Evolutionary conservation across 2,797 vertebrate genomes (phyloP).

Genomic region (Tympanoctomys barrerae): DNA sequence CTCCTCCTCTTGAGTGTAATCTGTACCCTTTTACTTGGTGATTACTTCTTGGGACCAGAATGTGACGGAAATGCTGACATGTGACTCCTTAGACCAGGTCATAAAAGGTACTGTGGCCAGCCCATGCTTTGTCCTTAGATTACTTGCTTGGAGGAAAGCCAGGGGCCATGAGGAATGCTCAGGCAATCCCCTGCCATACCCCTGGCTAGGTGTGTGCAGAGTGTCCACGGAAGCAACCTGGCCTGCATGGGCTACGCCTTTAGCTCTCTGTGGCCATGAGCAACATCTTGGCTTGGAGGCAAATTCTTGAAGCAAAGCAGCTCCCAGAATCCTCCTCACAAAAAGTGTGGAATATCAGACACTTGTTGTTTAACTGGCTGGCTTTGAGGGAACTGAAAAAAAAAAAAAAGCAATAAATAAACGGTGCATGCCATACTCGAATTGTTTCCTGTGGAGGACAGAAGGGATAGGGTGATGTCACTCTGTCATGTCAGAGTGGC

Average conservation of each 20-base stretch:
- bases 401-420: neutral
- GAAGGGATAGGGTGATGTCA: neutral
- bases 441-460: neutral
- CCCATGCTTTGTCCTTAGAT: neutral
- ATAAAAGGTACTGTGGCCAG: neutral
- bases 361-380: slow-evolving; percentile 55
- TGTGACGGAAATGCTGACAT: neutral
- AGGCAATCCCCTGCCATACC: too few relatives aligned
- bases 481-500: neutral
- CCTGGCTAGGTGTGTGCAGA: neutral
- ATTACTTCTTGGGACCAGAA: neutral
- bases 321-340: neutral
- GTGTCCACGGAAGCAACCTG: neutral
- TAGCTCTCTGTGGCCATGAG: neutral
- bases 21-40: neutral
- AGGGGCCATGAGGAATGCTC: neutral
- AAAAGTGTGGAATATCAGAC: neutral
- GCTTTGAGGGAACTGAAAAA: neutral
- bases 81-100: neutral
- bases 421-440: neutral
- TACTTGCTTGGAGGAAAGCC: neutral
- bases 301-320: neutral
- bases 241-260: neutral
- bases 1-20: neutral
- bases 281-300: neutral